Percentiles rank a stretch among this genome's conserved stretches.
These are phyloP conservation scores for Xestobium rufovillosum DNA, from an alignment of 2,888 invertebrate genomes.

Conservation along the genomic window DNA sequence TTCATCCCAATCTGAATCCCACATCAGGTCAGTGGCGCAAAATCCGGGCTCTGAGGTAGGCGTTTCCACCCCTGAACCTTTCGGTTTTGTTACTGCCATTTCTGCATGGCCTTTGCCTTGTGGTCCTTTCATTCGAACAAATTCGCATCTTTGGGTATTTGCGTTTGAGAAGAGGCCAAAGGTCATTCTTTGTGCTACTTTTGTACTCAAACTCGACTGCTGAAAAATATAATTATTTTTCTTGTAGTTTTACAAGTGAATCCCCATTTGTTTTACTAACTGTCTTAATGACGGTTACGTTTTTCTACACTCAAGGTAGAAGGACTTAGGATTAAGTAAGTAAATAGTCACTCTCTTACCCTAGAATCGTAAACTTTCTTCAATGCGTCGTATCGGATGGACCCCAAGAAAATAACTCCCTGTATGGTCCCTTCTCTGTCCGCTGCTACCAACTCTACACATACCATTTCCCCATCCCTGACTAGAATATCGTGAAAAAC, in stretches of 20 bases:
- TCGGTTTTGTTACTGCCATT: conserved; percentile 92
- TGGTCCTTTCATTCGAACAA: conserved; percentile 97
- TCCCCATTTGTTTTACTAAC: neutral
- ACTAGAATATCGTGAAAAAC: conserved; percentile 97
- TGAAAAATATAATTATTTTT: conserved; percentile 34
- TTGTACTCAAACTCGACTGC: conserved; percentile 88
- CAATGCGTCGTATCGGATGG: conserved; percentile 94
- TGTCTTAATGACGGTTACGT: conserved; percentile 1
- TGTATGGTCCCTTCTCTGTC: conserved; percentile 81
- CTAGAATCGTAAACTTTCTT: conserved; percentile 94
- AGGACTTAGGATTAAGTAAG: conserved; percentile 7
- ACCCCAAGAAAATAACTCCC: conserved; percentile 94
- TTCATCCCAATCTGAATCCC: conserved; percentile 86
- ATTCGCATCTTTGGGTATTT: conserved; percentile 82
- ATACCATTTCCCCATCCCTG: conserved; percentile 97
- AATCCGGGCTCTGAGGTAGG: conserved; percentile 85
- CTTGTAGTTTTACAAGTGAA: neutral
- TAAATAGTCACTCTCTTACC: conserved; percentile 50
- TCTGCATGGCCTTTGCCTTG: conserved; percentile 95
- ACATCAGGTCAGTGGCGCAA: conserved; percentile 72
- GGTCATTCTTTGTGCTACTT: conserved; percentile 93
- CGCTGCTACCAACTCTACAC: conserved; percentile 92
- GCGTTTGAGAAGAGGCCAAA: conserved; percentile 79
- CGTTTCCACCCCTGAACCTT: conserved; percentile 88
- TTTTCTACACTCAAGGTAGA: too few relatives aligned